phyloP scores from a whole-genome alignment of 1,140 invertebrate genomes.

The Elysia chlorotica region DNA sequence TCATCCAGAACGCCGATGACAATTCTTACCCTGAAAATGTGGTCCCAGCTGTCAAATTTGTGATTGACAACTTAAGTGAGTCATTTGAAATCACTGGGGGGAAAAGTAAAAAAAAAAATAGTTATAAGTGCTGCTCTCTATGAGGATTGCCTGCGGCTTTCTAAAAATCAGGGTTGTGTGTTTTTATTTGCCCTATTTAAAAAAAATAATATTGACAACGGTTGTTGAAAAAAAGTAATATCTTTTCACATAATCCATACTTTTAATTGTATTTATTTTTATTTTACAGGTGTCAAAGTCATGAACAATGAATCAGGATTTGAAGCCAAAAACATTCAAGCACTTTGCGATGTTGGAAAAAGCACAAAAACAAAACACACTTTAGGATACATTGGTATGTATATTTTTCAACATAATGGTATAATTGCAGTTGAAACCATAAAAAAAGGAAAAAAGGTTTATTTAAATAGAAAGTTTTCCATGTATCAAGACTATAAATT shows the following conservation, averaged over 20 bases:
- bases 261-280: too few species aligned
- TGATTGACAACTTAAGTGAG: constrained; percentile 37
- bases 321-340: constrained; percentile 52
- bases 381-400: constrained; percentile 60
- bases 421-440: too few species aligned
- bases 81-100: too few species aligned
- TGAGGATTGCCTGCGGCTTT: neutral
- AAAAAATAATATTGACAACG: too few species aligned
- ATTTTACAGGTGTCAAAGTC: constrained; percentile 40
- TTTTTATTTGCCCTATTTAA: neutral
- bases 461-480: too few species aligned
- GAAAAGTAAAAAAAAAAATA: too few species aligned
- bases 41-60: constrained; percentile 53
- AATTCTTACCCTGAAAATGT: constrained; percentile 51
- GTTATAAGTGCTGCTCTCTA: too few species aligned
- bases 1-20: constrained; percentile 61
- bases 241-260: neutral
- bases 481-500: too few species aligned
- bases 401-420: too few species aligned
- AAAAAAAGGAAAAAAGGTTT: too few species aligned
- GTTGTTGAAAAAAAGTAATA: too few species aligned
- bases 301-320: constrained; percentile 62
- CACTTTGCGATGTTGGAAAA: constrained; percentile 61
- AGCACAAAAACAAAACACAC: constrained; percentile 62
- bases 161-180: neutral